Evolutionary conservation across 2,888 invertebrate species (phyloP).

Genomic region (Lycophotia porphyrea): DNA sequence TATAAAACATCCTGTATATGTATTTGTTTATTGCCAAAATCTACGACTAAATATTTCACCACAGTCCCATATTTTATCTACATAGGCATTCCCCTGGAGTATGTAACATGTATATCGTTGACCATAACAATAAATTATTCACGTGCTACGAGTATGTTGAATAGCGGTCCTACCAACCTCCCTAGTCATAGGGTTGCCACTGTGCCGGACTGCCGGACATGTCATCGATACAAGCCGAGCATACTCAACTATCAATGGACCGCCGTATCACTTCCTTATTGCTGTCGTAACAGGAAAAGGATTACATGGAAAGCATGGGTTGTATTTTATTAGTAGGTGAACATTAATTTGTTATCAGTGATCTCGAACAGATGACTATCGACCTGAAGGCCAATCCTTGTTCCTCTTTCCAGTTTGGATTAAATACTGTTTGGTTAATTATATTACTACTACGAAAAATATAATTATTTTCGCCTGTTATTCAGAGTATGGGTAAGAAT

Average conservation of each 20-base stretch:
- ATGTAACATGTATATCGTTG: slow-evolving; percentile 22
- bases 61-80: not conserved
- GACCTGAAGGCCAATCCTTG: too few relatives aligned
- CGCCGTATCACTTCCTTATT: slow-evolving; percentile 44
- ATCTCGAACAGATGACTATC: not conserved
- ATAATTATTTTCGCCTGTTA: not conserved
- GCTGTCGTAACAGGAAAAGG: not conserved
- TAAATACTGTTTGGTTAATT: not conserved
- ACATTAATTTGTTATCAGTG: not conserved
- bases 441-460: not conserved
- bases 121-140: slow-evolving; percentile 55
- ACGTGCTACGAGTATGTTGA: slow-evolving; percentile 49
- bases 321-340: not conserved
- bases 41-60: not conserved
- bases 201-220: slow-evolving; percentile 26
- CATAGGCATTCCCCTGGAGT: not conserved
- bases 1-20: not conserved
- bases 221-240: slow-evolving; percentile 13
- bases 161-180: slow-evolving; percentile 37
- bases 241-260: slow-evolving; percentile 14
- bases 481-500: not conserved
- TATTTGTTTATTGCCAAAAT: not conserved
- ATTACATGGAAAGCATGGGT: not conserved
- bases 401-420: not conserved
- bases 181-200: slow-evolving; percentile 53